Evolutionary conservation across 2,888 invertebrate species (phyloP).

Genomic region (Nasonia oneida): DNA sequence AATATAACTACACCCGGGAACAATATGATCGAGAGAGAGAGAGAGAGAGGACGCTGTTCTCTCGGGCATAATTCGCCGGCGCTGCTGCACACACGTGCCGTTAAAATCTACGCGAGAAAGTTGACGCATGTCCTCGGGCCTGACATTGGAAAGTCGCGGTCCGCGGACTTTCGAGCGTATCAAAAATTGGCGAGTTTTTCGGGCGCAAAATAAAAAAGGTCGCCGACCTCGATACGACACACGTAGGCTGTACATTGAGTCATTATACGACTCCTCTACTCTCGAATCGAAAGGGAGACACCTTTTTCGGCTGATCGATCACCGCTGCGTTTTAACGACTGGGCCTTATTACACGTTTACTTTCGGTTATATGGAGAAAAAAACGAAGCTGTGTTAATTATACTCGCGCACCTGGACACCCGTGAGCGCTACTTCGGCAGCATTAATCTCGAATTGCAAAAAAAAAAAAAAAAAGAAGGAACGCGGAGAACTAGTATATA

Average conservation of each 20-base stretch:
- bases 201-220: background rate
- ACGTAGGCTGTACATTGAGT: background rate
- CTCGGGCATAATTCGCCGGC: background rate
- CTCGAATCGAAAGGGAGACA: background rate
- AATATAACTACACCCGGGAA: background rate
- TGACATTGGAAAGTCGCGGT: slow-evolving; percentile 41
- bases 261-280: background rate
- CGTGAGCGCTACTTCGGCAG: background rate
- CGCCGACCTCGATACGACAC: background rate
- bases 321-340: background rate
- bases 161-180: background rate
- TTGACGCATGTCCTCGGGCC: slow-evolving; percentile 36
- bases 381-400: background rate
- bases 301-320: too few relatives aligned
- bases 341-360: too few relatives aligned
- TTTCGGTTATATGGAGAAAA: background rate
- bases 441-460: background rate
- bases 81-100: background rate
- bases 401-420: too few relatives aligned
- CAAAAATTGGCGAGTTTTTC: slow-evolving; percentile 11
- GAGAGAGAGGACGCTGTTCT: background rate
- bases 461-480: background rate
- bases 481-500: background rate
- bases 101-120: slow-evolving; percentile 34
- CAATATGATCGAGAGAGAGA: slow-evolving; percentile 1